These are phyloP conservation scores for Vesta saturnalis DNA, from an alignment of 2,888 invertebrate genomes.

Conservation along the genomic window DNA sequence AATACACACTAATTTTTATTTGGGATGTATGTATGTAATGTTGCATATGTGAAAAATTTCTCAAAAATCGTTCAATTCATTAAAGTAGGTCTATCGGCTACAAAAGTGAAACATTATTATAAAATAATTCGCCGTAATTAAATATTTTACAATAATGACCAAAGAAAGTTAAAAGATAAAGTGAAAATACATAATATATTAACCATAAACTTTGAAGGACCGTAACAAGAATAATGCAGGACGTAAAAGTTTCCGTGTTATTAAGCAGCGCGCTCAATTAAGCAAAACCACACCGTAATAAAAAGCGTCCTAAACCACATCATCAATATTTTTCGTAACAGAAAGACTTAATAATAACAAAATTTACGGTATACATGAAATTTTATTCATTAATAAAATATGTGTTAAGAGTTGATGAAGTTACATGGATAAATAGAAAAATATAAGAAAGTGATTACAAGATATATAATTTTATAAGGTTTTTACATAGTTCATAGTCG, in stretches of 20 bases:
- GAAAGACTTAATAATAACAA: slow-evolving; percentile 9
- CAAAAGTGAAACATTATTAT: too few relatives aligned
- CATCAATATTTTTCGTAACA: slow-evolving; percentile 25
- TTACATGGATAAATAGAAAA: background rate
- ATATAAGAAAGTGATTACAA: background rate
- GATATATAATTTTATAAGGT: background rate
- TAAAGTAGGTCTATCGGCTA: too few relatives aligned
- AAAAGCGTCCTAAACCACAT: slow-evolving; percentile 28
- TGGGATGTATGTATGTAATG: too few relatives aligned
- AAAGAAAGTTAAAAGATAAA: slow-evolving; percentile 16
- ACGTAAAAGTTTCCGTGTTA: slow-evolving; percentile 32
- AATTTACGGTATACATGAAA: background rate
- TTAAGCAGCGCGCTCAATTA: slow-evolving; percentile 34
- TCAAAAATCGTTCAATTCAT: too few relatives aligned
- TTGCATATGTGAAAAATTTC: too few relatives aligned
- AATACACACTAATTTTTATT: too few relatives aligned
- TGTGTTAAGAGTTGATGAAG: background rate
- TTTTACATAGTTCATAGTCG: background rate
- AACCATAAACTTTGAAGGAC: slow-evolving; percentile 32
- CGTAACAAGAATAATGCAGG: slow-evolving; percentile 30
- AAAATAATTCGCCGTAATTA: slow-evolving; percentile 3
- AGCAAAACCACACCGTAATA: slow-evolving; percentile 31
- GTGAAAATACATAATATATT: slow-evolving; percentile 29
- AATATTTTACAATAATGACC: background rate
- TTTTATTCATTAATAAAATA: slow-evolving; percentile 13